Percentiles rank a stretch among this genome's conserved stretches.
Conservation (phyloP, 2,888 invertebrate genomes). For the Andrena haemorrhoa region DNA sequence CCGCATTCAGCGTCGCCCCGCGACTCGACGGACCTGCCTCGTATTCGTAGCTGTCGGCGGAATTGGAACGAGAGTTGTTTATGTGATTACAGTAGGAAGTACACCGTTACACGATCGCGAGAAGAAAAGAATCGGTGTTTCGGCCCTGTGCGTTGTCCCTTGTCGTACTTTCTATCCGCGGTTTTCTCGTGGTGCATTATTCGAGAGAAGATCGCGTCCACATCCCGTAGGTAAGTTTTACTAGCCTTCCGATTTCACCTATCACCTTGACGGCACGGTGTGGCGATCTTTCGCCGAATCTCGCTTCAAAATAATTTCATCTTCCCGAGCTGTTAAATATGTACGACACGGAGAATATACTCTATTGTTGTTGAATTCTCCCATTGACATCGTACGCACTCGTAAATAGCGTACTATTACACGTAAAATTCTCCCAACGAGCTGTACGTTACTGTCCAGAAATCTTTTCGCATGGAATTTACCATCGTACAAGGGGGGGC, state of each 20-base stretch:
- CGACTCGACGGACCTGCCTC: slow-evolving; percentile 78
- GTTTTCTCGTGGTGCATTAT: slow-evolving; percentile 49
- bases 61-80: slow-evolving; percentile 79
- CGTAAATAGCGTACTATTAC: neutral
- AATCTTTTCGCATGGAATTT: neutral
- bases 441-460: neutral
- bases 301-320: neutral
- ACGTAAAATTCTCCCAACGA: too few relatives aligned
- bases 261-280: slow-evolving; percentile 14
- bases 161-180: slow-evolving; percentile 16
- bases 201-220: slow-evolving; percentile 44
- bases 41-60: slow-evolving; percentile 75
- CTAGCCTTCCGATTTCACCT: slow-evolving; percentile 45
- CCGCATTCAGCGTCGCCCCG: slow-evolving; percentile 75
- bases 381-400: neutral
- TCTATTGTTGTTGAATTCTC: neutral
- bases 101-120: slow-evolving; percentile 36
- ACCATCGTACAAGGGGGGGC: neutral
- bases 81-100: slow-evolving; percentile 67
- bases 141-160: slow-evolving; percentile 34
- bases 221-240: slow-evolving; percentile 60
- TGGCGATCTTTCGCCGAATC: neutral
- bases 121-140: slow-evolving; percentile 35
- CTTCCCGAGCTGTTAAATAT: neutral
- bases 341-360: neutral